Evolutionary conservation across 2,797 vertebrate species (phyloP).

Genomic region (Pangasius mekongensis): DNA sequence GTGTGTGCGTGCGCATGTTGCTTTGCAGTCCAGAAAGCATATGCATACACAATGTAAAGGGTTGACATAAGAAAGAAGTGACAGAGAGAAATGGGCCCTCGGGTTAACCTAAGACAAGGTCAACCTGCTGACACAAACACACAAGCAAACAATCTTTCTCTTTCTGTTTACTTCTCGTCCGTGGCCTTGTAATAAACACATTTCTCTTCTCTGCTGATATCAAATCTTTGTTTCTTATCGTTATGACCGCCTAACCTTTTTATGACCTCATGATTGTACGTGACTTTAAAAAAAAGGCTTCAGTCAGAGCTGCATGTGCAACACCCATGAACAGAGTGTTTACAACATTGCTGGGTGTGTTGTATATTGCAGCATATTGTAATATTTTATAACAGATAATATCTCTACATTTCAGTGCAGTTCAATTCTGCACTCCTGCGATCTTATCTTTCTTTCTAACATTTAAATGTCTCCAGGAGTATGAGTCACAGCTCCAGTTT

Average conservation of each 20-base stretch:
- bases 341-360: not conserved
- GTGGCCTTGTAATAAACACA: not conserved
- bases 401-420: not conserved
- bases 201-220: not conserved
- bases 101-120: not conserved
- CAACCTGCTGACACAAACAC: not conserved
- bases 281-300: not conserved
- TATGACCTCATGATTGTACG: not conserved
- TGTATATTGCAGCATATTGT: not conserved
- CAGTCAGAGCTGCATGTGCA: not conserved
- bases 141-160: not conserved
- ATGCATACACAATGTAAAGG: not conserved
- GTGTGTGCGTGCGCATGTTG: not conserved
- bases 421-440: not conserved
- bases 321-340: not conserved
- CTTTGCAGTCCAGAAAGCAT: not conserved
- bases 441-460: not conserved
- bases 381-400: not conserved
- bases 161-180: not conserved
- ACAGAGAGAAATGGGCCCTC: not conserved
- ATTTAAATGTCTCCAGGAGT: not conserved
- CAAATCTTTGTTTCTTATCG: not conserved
- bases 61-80: not conserved
- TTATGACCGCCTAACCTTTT: not conserved
- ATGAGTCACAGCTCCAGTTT: not conserved